phyloP scores from a whole-genome alignment of 2,888 invertebrate species.

The Caradrina clavipalpis region DNA sequence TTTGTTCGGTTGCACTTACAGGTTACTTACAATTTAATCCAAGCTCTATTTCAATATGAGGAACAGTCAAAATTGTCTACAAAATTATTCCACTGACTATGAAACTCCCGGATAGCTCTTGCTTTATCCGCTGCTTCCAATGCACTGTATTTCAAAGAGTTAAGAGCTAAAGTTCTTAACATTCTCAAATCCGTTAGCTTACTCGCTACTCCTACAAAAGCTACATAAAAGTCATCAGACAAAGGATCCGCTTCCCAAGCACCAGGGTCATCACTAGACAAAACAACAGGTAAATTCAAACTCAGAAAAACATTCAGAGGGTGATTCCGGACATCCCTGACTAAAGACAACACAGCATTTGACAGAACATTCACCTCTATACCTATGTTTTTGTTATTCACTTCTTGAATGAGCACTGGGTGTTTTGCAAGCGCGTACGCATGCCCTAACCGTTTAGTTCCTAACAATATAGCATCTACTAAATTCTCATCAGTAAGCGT shows the following conservation, averaged over 20 bases:
- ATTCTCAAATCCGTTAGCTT: constrained; percentile 92
- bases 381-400: constrained; percentile 91
- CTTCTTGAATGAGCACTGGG: constrained; percentile 91
- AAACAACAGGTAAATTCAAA: constrained; percentile 93
- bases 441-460: constrained; percentile 94
- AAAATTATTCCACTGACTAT: constrained; percentile 17
- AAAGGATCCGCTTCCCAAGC: constrained; percentile 94
- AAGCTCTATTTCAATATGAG: constrained; percentile 9
- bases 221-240: constrained; percentile 95
- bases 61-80: constrained; percentile 32
- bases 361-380: constrained; percentile 95
- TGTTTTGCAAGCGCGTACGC: constrained; percentile 94
- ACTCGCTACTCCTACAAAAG: constrained; percentile 94
- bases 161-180: constrained; percentile 93
- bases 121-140: constrained; percentile 86
- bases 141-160: constrained; percentile 94
- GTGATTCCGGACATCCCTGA: constrained; percentile 94
- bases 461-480: constrained; percentile 94
- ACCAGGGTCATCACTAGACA: too few relatives aligned
- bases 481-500: constrained; percentile 93
- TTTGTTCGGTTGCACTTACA: too few relatives aligned
- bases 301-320: constrained; percentile 93
- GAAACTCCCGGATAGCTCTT: constrained; percentile 12
- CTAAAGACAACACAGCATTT: constrained; percentile 93
- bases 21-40: too few relatives aligned